Evolutionary conservation across 2,113 vertebrate species (phyloP).

Genomic region (Morone chrysops): DNA sequence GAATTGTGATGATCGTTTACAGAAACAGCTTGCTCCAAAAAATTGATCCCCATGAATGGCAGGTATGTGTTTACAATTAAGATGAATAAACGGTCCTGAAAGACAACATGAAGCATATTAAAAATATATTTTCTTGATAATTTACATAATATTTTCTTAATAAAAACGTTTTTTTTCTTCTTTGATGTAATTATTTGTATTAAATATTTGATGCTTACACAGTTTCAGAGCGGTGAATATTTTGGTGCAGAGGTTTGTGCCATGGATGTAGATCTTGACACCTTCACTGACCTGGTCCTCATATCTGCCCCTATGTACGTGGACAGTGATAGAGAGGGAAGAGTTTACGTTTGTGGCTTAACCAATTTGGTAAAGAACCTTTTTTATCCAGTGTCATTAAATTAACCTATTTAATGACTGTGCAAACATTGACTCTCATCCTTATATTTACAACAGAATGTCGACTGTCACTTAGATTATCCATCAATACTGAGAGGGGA

Average conservation of each 20-base stretch:
- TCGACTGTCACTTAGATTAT: slow-evolving; percentile 44
- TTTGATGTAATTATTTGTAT: not conserved
- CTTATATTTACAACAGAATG: slow-evolving; percentile 40
- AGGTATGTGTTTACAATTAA: slow-evolving; percentile 50
- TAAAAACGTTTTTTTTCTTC: not conserved
- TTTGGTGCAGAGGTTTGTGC: slow-evolving; percentile 88
- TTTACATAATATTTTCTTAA: not conserved
- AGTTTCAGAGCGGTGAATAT: slow-evolving; percentile 86
- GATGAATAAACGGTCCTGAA: not conserved
- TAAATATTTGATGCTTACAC: not conserved
- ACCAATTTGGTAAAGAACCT: slow-evolving; percentile 51
- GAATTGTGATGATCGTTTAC: slow-evolving; percentile 53
- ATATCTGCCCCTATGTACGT: slow-evolving; percentile 85
- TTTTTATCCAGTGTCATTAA: not conserved
- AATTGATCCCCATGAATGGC: slow-evolving; percentile 50
- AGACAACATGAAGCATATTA: not conserved
- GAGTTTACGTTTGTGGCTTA: slow-evolving; percentile 83
- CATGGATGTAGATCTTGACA: slow-evolving; percentile 79
- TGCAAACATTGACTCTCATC: not conserved
- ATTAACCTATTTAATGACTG: accelerated
- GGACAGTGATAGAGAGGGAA: slow-evolving; percentile 82
- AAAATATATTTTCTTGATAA: not conserved
- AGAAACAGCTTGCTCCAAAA: accelerated
- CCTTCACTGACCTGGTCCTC: slow-evolving; percentile 82
- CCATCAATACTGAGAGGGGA: slow-evolving; percentile 65